Conservation (phyloP, 2,113 vertebrate species). For the Dasyornis broadbenti region DNA sequence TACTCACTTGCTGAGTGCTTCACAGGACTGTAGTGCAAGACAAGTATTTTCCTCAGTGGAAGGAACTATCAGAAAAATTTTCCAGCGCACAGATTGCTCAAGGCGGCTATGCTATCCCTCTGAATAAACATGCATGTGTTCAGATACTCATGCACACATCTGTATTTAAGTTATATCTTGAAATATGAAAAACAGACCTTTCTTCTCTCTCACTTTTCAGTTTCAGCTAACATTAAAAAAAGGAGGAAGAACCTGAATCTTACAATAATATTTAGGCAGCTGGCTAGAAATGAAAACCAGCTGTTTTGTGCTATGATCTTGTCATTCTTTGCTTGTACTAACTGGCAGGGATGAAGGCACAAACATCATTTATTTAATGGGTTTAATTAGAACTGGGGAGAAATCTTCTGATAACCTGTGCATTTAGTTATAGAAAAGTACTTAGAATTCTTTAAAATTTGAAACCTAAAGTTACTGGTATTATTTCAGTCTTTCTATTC, state of each 20-base stretch:
- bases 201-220: not conserved
- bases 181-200: not conserved
- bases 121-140: not conserved
- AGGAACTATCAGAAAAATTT: not conserved
- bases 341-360: not conserved
- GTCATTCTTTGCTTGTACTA: not conserved
- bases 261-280: not conserved
- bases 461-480: not conserved
- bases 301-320: not conserved
- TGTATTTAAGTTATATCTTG: not conserved
- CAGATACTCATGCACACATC: not conserved
- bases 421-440: not conserved
- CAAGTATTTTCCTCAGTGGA: not conserved
- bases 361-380: slow-evolving; percentile 2
- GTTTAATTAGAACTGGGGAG: slow-evolving; percentile 26
- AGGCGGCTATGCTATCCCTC: not conserved
- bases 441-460: not conserved
- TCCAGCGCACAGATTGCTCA: not conserved
- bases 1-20: not conserved
- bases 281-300: slow-evolving; percentile 30
- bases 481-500: not conserved
- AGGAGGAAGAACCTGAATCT: not conserved
- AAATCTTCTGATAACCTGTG: not conserved
- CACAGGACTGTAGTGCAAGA: not conserved
- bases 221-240: not conserved